Conservation (phyloP, 1,140 invertebrate species). For the Drosophila jambulina region DNA sequence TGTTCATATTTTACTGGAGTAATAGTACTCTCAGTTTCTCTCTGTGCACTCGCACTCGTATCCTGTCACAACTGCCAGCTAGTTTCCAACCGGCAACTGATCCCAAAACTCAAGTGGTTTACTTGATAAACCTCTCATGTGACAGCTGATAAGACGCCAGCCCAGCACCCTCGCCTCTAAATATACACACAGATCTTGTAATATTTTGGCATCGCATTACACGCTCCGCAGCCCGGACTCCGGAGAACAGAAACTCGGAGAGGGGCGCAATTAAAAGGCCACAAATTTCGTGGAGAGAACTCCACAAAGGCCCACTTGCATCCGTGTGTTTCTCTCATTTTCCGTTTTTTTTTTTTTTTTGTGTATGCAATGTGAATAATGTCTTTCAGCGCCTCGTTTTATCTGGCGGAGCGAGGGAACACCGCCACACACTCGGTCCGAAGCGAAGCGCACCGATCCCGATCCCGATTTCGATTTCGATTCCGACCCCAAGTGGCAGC, state of each 20-base stretch:
- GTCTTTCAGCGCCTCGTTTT: conserved; percentile 78
- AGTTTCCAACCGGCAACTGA: conserved; percentile 32
- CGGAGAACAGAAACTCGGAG: neutral
- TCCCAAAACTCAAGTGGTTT: conserved; percentile 66
- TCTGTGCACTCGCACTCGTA: conserved; percentile 1
- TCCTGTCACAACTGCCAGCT: conserved; percentile 34
- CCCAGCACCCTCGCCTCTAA: conserved; percentile 24
- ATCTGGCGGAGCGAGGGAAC: conserved; percentile 51
- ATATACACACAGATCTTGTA: conserved; percentile 45
- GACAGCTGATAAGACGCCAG: conserved; percentile 69
- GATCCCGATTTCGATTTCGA: conserved; percentile 20
- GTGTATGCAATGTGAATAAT: conserved; percentile 77
- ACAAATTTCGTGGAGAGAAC: conserved; percentile 31
- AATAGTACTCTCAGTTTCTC: conserved; percentile 7
- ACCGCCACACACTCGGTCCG: conserved; percentile 37
- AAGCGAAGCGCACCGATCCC: conserved; percentile 31
- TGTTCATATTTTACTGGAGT: neutral
- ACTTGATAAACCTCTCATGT: conserved; percentile 64
- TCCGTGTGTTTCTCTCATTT: conserved; percentile 15
- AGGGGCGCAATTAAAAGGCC: conserved; percentile 35
- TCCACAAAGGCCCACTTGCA: conserved; percentile 41
- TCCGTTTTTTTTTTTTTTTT: neutral
- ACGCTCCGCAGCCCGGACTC: conserved; percentile 16
- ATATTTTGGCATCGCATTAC: conserved; percentile 79
- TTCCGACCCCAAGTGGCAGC: conserved; percentile 18